These are phyloP conservation scores for Laticauda colubrina DNA, from an alignment of 2,113 vertebrate species.

Conservation along the genomic window DNA sequence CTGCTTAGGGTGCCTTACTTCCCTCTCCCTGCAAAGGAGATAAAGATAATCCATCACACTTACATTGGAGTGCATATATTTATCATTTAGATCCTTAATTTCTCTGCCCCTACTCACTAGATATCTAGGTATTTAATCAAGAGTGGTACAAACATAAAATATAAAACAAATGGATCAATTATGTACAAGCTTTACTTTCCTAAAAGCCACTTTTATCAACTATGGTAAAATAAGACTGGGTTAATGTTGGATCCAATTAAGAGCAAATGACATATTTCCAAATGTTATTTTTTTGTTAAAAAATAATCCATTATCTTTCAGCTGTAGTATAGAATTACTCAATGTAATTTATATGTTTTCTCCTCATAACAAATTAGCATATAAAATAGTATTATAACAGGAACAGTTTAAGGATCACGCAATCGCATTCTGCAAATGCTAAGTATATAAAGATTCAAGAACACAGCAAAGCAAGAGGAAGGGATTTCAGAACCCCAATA, in stretches of 20 bases:
- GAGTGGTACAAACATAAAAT: neutral
- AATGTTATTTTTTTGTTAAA: neutral
- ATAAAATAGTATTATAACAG: neutral
- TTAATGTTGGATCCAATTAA: neutral
- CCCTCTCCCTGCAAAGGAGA: neutral
- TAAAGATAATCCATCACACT: too few relatives aligned
- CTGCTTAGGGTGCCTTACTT: neutral
- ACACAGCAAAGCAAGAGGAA: neutral
- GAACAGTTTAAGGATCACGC: neutral
- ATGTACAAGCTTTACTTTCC: neutral
- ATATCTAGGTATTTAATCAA: neutral
- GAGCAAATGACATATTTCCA: neutral
- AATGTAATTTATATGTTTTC: neutral
- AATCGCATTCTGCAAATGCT: neutral
- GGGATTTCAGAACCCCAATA: neutral
- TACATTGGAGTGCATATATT: neutral
- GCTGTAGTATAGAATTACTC: neutral
- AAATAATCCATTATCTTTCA: conserved; percentile 1
- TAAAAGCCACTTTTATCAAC: neutral
- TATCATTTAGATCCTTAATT: neutral
- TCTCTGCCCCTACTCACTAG: neutral
- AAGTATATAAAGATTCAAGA: neutral
- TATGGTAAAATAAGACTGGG: neutral
- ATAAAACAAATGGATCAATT: neutral
- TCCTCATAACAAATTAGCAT: neutral